These are phyloP conservation scores for Yponomeuta sedellus DNA, from an alignment of 2,888 invertebrate species.

Conservation along the genomic window DNA sequence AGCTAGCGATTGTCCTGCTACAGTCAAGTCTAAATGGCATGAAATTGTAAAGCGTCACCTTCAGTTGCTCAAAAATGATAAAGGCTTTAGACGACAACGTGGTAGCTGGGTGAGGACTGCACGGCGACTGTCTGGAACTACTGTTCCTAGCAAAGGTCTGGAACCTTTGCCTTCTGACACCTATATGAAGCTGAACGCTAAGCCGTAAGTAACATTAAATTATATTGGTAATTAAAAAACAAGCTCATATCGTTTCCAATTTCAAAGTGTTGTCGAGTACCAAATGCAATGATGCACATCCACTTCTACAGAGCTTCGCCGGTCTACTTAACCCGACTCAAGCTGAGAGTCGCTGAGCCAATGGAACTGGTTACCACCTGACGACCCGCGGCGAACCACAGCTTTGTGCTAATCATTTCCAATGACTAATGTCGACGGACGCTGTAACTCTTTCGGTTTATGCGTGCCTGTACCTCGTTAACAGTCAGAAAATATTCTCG, in stretches of 20 bases:
- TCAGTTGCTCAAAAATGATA: conserved; percentile 65
- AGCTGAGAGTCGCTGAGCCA: conserved; percentile 39
- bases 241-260: conserved; percentile 16
- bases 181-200: conserved; percentile 66
- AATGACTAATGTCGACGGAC: conserved; percentile 37
- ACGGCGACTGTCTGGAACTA: conserved; percentile 58
- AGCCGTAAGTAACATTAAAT: conserved; percentile 58
- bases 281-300: conserved; percentile 32
- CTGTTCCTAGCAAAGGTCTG: conserved; percentile 46
- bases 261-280: too few relatives aligned
- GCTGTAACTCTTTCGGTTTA: conserved; percentile 31
- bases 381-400: conserved; percentile 38
- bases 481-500: conserved; percentile 8
- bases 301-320: conserved; percentile 37
- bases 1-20: conserved; percentile 69
- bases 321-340: conserved; percentile 42
- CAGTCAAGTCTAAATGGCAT: conserved; percentile 73
- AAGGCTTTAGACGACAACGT: conserved; percentile 65
- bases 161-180: conserved; percentile 52
- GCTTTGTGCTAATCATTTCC: conserved; percentile 46
- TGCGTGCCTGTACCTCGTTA: conserved; percentile 22
- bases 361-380: conserved; percentile 53
- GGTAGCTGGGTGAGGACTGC: conserved; percentile 70
- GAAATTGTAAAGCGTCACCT: conserved; percentile 71
- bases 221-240: not conserved